Base-by-base conservation (phyloP, 2,113 vertebrate genomes). In the Monopterus albus region DNA sequence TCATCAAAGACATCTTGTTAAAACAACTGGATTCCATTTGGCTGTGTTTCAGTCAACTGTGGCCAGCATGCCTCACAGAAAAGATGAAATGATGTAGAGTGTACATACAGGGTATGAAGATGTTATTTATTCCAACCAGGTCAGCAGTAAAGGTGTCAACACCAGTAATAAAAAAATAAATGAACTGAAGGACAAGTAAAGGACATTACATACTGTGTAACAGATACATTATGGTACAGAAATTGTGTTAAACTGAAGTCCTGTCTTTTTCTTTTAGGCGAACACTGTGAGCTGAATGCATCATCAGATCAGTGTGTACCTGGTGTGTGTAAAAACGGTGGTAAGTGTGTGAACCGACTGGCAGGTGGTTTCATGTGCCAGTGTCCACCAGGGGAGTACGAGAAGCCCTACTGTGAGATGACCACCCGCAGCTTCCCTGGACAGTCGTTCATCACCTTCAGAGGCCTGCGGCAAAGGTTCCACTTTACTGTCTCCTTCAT, bases 351-450 rank as follows among this genome's bases (percentile, higher is more conserved):
- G 43, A 96, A 98, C 88, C 92, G 95, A 47, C 90, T 96, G 17
- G 94, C 96, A 9, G 97, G 97, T 0, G 97, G 97, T 3, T 98
- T 99, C 84, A 92, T 92, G 80, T 99, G 97, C 18, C 92, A 95
- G 81, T 99, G 97, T 88, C 94, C 92, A 0, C 88, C 92, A 0
- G 96, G 95, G 50, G 96, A 95, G 91, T 98, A 93, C 0, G 95
- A 98, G 91, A 95, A 95, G 33, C 97, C 97, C 5, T 98, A 94
- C 91, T 98, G 97, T 63, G 91, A 94, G 88, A 95, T 97, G 94
- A 96, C 94, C 90, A 96, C 97, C 0, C 95, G 97, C 70, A 96
- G 95, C 91, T 98, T 99, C 81, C 95, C 96, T 0, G 93, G 94
- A 0, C 93, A 78, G 35, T 98, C 97, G 83, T 98, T 99, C 80